phyloP scores from a whole-genome alignment of 2,113 vertebrate genomes.

The Thermophis baileyi region DNA sequence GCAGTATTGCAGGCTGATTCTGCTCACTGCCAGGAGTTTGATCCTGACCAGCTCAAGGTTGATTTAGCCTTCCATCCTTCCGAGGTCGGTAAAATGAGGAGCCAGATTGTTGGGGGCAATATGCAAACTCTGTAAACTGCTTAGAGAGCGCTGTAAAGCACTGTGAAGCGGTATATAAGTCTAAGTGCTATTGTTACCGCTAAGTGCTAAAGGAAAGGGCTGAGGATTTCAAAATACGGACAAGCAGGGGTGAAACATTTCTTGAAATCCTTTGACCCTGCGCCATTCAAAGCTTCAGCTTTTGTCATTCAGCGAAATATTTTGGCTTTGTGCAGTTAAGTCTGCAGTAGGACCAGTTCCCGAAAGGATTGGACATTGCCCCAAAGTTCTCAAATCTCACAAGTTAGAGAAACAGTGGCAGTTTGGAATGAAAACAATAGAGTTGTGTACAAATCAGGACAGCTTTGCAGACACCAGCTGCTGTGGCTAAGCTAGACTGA shows the following conservation, averaged over 20 bases:
- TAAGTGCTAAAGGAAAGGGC: background rate
- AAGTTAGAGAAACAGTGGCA: background rate
- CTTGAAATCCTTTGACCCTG: background rate
- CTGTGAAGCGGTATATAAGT: background rate
- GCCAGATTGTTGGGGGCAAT: background rate
- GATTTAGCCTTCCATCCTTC: background rate
- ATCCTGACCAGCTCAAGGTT: background rate
- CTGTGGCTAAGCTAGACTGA: background rate
- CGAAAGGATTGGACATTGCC: background rate
- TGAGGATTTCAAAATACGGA: background rate
- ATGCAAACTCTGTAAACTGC: background rate
- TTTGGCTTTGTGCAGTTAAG: background rate
- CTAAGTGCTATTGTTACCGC: background rate
- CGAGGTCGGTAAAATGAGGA: background rate
- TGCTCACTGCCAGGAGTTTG: background rate
- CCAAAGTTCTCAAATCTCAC: background rate
- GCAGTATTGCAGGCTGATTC: background rate
- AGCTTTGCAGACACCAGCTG: background rate
- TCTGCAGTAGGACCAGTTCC: background rate
- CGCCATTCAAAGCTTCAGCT: background rate
- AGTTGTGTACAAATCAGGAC: background rate
- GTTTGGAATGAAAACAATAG: background rate
- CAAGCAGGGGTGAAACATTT: background rate
- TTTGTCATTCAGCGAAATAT: background rate
- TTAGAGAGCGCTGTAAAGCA: background rate